Evolutionary conservation across 2,797 vertebrate genomes (phyloP), one percentile per base, ranked within the genome.

Genomic region (Darevskia mixta): DNA sequence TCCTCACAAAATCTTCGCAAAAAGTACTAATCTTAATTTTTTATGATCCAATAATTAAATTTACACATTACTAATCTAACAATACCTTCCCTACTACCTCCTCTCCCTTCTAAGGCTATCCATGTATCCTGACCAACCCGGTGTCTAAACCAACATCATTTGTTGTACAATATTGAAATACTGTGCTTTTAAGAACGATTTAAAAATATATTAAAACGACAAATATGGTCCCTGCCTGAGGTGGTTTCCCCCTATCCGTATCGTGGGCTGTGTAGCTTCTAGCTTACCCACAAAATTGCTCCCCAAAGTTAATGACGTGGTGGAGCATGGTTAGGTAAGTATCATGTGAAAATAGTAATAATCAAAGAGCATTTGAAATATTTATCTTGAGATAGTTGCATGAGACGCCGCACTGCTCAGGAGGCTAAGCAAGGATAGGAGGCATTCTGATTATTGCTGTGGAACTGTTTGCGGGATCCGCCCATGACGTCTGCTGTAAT

Each of bases 401-500:
- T 79, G 38, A n/a, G 80, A 79, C 8, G 13, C 73, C 20, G 32
- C 20, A 9, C 45, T 61, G 35, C 78, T 85, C 69, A 67, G 1
- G 89, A 83, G 89, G 71, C 89, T 64, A 41, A 58, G 0, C 0
- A 0, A 90, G 86, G 92, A 93, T 92, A 67, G 82, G 8, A 85
- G 86, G 89, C 84, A 86, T 90, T 1, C 0, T 80, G 55, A 77
- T 89, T 95, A 95, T 92, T 94, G 1, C 72, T 7, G 77, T 23
- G 91, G 18, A 89, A 93, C 93, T 88, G 27, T 0, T 83, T 3
- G 85, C 0, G 0, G 0, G 79, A 86, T 93, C 93, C 93, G 8
- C 92, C 95, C 94, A 77, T 89, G 49, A 55, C 13, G 89, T 93
- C 94, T 38, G 43, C 87, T 15, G 90, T 90, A 92, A 73, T 83